Evolutionary conservation across 2,113 vertebrate genomes (phyloP).

Genomic region (Amblyornis subalaris): DNA sequence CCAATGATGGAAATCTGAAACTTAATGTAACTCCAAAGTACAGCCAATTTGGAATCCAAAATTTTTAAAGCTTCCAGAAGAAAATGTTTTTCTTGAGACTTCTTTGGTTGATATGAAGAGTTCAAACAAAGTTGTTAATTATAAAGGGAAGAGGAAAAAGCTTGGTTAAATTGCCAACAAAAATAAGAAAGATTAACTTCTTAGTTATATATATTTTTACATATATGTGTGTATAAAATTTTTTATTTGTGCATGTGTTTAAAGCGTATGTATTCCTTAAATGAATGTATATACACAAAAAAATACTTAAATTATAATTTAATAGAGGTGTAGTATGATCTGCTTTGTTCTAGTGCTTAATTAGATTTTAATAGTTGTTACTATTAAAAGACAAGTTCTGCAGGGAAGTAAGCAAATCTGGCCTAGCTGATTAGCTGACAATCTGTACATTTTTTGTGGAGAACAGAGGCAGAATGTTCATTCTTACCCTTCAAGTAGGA

Average conservation of each 20-base stretch:
- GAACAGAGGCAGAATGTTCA: not conserved
- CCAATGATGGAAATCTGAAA: not conserved
- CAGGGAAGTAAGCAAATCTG: not conserved
- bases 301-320: not conserved
- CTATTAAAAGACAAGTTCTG: not conserved
- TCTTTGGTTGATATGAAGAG: not conserved
- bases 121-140: not conserved
- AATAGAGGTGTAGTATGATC: not conserved
- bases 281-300: too few species aligned
- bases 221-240: fast-evolving
- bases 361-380: not conserved
- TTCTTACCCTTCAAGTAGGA: not conserved
- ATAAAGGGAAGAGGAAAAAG: not conserved
- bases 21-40: not conserved
- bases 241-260: not conserved
- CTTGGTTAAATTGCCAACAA: not conserved
- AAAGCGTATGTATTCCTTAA: not conserved
- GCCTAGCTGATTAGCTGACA: not conserved
- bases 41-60: not conserved
- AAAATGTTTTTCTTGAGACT: not conserved
- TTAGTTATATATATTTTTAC: not conserved
- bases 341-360: not conserved
- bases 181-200: not conserved
- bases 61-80: not conserved
- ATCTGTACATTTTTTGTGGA: not conserved